Conservation (phyloP, 2,888 invertebrate genomes). For the Charanyca ferruginea region DNA sequence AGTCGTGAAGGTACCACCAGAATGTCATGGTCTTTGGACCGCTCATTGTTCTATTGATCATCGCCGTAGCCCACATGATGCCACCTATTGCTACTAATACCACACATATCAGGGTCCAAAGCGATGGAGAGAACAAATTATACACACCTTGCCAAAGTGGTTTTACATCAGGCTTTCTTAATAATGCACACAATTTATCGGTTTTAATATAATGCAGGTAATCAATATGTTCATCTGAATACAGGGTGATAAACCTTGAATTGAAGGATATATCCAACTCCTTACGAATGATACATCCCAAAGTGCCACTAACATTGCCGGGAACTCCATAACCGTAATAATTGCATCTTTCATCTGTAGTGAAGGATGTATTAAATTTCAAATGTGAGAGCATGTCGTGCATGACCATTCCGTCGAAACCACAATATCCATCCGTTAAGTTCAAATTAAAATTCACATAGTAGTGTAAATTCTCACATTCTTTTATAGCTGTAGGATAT, state of each 20-base stretch:
- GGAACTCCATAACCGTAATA: slow-evolving; percentile 67
- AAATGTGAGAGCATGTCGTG: slow-evolving; percentile 70
- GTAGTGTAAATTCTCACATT: slow-evolving; percentile 67
- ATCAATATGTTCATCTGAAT: slow-evolving; percentile 60
- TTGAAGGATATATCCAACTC: slow-evolving; percentile 78
- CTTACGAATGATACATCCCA: slow-evolving; percentile 69
- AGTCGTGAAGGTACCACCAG: slow-evolving; percentile 61
- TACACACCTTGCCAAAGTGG: slow-evolving; percentile 75
- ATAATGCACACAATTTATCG: slow-evolving; percentile 72
- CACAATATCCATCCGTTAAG: slow-evolving; percentile 70
- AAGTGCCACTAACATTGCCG: slow-evolving; percentile 68
- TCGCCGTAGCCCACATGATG: slow-evolving; percentile 65
- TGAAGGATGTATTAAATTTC: slow-evolving; percentile 67
- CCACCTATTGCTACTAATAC: slow-evolving; percentile 57
- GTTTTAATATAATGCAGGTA: slow-evolving; percentile 68
- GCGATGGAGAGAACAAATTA: slow-evolving; percentile 44
- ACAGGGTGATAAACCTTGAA: slow-evolving; percentile 76
- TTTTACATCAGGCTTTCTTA: slow-evolving; percentile 65
- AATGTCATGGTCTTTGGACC: slow-evolving; percentile 37
- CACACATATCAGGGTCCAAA: slow-evolving; percentile 55
- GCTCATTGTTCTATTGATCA: slow-evolving; percentile 44
- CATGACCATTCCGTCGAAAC: slow-evolving; percentile 76
- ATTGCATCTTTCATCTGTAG: slow-evolving; percentile 51
- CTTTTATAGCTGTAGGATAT: slow-evolving; percentile 75
- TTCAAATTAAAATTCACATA: slow-evolving; percentile 63